Conservation (phyloP, 2,888 invertebrate genomes). For the Cephus spinipes region DNA sequence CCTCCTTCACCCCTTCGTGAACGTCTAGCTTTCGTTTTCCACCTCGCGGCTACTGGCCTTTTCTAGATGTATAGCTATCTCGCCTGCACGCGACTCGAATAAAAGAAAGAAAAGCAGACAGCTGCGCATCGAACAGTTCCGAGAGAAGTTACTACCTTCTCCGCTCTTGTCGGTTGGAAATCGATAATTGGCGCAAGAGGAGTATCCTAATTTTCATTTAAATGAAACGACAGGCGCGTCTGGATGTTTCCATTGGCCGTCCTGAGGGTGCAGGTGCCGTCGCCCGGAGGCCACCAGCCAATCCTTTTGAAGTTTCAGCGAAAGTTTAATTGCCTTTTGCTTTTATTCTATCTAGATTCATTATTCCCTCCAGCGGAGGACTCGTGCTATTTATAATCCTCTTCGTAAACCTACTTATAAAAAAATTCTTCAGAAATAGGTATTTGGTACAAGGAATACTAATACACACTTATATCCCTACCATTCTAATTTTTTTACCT, state of each 20-base stretch:
- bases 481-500: no score
- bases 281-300: slow-evolving; percentile 10
- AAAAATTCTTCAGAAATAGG: background rate
- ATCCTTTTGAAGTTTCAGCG: slow-evolving; percentile 43
- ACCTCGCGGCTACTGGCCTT: background rate
- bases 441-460: no score
- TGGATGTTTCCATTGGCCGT: slow-evolving; percentile 14
- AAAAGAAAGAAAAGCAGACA: no score
- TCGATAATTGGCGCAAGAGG: slow-evolving; percentile 26
- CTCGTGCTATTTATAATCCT: slow-evolving; percentile 4
- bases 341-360: slow-evolving; percentile 36
- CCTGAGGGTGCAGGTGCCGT: slow-evolving; percentile 14
- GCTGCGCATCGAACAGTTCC: no score
- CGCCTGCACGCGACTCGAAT: no score
- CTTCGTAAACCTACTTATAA: slow-evolving; percentile 10
- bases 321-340: slow-evolving; percentile 54
- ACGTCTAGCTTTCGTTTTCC: background rate
- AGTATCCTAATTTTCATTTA: slow-evolving; percentile 47
- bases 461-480: no score
- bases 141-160: no score
- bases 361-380: slow-evolving; percentile 6
- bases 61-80: no score
- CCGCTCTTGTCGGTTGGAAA: slow-evolving; percentile 8
- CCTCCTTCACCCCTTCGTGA: background rate
- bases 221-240: slow-evolving; percentile 34